Evolutionary conservation across 2,797 vertebrate genomes (phyloP).

Genomic region (Echeneis naucrates): DNA sequence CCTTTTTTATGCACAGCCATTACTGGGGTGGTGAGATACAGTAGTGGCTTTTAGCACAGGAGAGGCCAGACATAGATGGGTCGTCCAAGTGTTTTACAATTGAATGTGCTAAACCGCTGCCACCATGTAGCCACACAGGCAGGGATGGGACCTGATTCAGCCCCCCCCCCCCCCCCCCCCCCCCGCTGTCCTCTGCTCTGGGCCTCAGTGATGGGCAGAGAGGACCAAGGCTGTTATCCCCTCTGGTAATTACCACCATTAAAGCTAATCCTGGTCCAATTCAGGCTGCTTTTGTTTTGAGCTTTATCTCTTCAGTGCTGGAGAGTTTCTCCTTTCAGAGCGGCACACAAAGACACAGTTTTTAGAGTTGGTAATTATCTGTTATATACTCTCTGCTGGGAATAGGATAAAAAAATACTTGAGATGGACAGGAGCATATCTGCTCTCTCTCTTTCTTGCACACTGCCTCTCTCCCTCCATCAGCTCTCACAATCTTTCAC

Average conservation of each 20-base stretch:
- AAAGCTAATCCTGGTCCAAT: constrained; percentile 85
- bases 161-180: constrained; percentile 54
- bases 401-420: constrained; percentile 74
- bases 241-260: constrained; percentile 86
- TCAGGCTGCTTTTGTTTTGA: constrained; percentile 88
- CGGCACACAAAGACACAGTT: constrained; percentile 82
- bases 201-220: constrained; percentile 79
- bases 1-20: constrained; percentile 81
- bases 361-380: constrained; percentile 85
- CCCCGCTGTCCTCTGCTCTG: constrained; percentile 81
- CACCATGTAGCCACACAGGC: constrained; percentile 72
- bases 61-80: constrained; percentile 84
- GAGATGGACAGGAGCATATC: constrained; percentile 69
- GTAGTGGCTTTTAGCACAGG: constrained; percentile 86
- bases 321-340: constrained; percentile 87
- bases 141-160: constrained; percentile 70
- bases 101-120: constrained; percentile 86
- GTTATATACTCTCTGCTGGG: constrained; percentile 82
- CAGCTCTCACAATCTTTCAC: constrained; percentile 18
- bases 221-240: constrained; percentile 82
- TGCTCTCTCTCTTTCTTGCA: constrained; percentile 45
- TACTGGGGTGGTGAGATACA: constrained; percentile 85
- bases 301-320: constrained; percentile 86
- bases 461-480: constrained; percentile 28
- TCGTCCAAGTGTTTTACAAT: constrained; percentile 89